phyloP scores from a whole-genome alignment of 1,140 invertebrate genomes.

The Drosophila athabasca region DNA sequence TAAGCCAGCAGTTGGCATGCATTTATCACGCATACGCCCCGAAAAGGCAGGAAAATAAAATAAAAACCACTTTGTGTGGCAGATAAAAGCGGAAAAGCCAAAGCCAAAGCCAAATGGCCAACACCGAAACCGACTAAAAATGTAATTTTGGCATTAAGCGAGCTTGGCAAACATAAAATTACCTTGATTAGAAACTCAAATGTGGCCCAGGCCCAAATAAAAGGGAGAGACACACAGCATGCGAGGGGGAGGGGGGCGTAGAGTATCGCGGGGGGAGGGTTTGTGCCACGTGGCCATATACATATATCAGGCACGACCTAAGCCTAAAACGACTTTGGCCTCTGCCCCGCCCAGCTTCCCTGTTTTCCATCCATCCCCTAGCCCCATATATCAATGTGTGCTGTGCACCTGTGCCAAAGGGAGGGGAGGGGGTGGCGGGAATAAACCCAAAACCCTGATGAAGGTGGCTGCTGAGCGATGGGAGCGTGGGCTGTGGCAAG shows the following conservation, averaged over 20 bases:
- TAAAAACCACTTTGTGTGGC: slow-evolving; percentile 37
- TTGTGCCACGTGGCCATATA: slow-evolving; percentile 60
- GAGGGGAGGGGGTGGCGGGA: slow-evolving; percentile 25
- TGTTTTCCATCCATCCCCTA: slow-evolving; percentile 32
- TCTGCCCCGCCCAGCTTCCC: slow-evolving; percentile 1
- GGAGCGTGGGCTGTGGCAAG: slow-evolving; percentile 1
- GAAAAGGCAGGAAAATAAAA: background rate
- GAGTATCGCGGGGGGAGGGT: background rate
- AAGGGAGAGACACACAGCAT: slow-evolving; percentile 12
- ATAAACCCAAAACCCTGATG: slow-evolving; percentile 41
- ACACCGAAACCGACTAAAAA: slow-evolving; percentile 62
- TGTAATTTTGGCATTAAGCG: slow-evolving; percentile 78
- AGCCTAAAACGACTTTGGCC: slow-evolving; percentile 71
- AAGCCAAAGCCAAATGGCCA: slow-evolving; percentile 33
- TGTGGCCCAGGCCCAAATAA: slow-evolving; percentile 51
- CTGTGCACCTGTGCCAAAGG: slow-evolving; percentile 66
- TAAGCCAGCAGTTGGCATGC: slow-evolving; percentile 56
- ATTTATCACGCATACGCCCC: slow-evolving; percentile 69
- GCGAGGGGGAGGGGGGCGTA: slow-evolving; percentile 2
- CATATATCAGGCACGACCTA: slow-evolving; percentile 70
- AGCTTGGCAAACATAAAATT: slow-evolving; percentile 77
- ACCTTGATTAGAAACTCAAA: slow-evolving; percentile 81
- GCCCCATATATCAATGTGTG: slow-evolving; percentile 67
- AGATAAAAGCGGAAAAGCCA: background rate
- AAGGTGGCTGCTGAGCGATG: slow-evolving; percentile 22